Conservation (phyloP, 2,113 vertebrate species). For the Corapipo altera region DNA sequence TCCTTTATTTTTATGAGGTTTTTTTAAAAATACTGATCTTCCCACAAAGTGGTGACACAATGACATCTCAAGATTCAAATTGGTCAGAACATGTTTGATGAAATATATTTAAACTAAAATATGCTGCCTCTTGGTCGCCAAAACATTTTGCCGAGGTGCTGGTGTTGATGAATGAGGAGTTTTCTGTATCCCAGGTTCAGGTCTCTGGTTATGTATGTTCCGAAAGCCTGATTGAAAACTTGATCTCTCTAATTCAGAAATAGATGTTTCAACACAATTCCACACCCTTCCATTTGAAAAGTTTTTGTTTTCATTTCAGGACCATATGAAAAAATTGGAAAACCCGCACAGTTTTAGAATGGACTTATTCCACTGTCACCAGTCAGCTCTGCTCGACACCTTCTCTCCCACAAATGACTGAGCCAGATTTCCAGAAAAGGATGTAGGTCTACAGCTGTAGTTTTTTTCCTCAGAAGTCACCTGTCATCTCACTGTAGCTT, state of each 20-base stretch:
- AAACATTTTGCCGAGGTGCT: not conserved
- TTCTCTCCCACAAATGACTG: not conserved
- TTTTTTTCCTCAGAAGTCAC: not conserved
- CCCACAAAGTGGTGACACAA: slow-evolving; percentile 4
- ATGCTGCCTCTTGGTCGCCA: not conserved
- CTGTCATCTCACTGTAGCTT: not conserved
- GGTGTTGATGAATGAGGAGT: not conserved
- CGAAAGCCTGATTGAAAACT: not conserved
- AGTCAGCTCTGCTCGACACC: not conserved
- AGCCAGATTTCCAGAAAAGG: not conserved
- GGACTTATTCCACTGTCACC: not conserved
- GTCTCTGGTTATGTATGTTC: not conserved
- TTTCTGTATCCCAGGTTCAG: not conserved
- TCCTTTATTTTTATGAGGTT: not conserved
- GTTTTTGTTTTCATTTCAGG: slow-evolving; percentile 29
- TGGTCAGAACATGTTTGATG: slow-evolving; percentile 4
- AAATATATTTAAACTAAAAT: slow-evolving; percentile 37
- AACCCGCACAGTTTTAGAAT: not conserved
- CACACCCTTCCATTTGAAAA: slow-evolving; percentile 1
- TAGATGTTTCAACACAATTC: slow-evolving; percentile 54
- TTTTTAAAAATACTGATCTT: not conserved
- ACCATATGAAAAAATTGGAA: not conserved
- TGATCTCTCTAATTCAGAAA: slow-evolving; percentile 16
- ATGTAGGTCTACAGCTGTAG: not conserved
- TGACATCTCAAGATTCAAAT: slow-evolving; percentile 16